These are phyloP conservation scores for Drosophila aff. DNA, from an alignment of 1,140 invertebrate genomes.

Conservation along the genomic window DNA sequence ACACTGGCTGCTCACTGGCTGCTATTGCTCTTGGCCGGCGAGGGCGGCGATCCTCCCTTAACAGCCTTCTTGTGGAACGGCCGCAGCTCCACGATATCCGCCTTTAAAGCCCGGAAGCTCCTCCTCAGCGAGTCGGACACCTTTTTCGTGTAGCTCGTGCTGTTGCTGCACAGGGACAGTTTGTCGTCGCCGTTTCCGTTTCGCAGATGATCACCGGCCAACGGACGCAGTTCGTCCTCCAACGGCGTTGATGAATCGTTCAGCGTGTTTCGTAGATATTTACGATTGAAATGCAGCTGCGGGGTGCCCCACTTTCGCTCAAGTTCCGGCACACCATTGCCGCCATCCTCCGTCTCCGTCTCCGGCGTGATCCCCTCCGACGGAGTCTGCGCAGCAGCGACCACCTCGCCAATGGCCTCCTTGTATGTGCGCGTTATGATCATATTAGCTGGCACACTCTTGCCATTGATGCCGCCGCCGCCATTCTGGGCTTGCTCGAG, in stretches of 20 bases:
- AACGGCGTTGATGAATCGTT: constrained; percentile 39
- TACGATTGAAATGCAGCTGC: constrained; percentile 81
- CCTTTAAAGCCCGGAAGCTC: constrained; percentile 72
- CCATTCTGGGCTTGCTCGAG: constrained; percentile 55
- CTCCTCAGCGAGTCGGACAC: constrained; percentile 68
- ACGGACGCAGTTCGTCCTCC: constrained; percentile 56
- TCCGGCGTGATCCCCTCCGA: constrained; percentile 25
- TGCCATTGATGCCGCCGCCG: constrained; percentile 69
- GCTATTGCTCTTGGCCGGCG: constrained; percentile 12
- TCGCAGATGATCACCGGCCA: constrained; percentile 24
- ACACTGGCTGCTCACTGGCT: constrained; percentile 5
- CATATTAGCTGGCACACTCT: constrained; percentile 70
- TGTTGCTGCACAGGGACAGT: constrained; percentile 74
- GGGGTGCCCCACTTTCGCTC: constrained; percentile 81
- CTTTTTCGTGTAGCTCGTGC: constrained; percentile 76
- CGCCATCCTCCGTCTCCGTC: constrained; percentile 29
- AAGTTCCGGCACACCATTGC: constrained; percentile 27
- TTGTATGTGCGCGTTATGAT: constrained; percentile 77
- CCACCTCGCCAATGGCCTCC: constrained; percentile 60
- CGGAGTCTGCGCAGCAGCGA: background rate
- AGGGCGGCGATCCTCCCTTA: background rate
- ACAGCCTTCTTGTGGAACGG: constrained; percentile 59
- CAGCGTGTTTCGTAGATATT: constrained; percentile 66
- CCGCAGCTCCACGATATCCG: constrained; percentile 70
- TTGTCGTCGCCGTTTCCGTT: constrained; percentile 63